Evolutionary conservation across 2,888 invertebrate genomes (phyloP).

Genomic region (Pharmacophagus antenor): DNA sequence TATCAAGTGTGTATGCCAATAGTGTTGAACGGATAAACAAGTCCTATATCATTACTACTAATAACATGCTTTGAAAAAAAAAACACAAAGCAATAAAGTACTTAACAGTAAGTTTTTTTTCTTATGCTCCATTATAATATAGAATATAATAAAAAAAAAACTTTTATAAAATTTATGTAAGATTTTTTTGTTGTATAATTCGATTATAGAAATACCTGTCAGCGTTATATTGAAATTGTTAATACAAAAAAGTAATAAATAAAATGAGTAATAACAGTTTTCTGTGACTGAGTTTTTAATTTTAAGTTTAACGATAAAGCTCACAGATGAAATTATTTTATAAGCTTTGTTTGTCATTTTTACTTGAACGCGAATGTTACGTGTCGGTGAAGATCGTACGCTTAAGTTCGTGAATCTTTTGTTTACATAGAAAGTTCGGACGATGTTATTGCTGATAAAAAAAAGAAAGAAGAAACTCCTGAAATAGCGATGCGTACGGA

Average conservation of each 20-base stretch:
- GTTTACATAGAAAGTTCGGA: conserved; percentile 13
- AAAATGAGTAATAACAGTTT: background rate
- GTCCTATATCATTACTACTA: conserved; percentile 20
- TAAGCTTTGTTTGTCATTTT: conserved; percentile 20
- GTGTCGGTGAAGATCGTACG: too few species aligned
- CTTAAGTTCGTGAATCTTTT: background rate
- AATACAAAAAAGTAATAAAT: background rate
- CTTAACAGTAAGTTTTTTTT: background rate
- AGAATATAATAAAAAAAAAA: background rate
- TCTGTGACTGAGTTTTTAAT: background rate
- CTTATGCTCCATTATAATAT: background rate
- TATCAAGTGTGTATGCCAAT: conserved; percentile 25
- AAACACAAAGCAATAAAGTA: background rate
- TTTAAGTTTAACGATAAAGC: conserved; percentile 11
- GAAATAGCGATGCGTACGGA: conserved; percentile 38
- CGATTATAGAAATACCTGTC: background rate
- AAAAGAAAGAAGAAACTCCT: conserved; percentile 33
- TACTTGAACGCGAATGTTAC: background rate
- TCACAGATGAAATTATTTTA: conserved; percentile 20
- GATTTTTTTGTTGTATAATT: background rate
- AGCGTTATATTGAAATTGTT: background rate
- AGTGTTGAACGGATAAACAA: conserved; percentile 19
- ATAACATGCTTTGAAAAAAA: conserved; percentile 11
- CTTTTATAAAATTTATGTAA: background rate
- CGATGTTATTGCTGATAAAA: conserved; percentile 1